Base-by-base conservation (phyloP, 2,888 invertebrate genomes). In the Pseudococcus longispinus region DNA sequence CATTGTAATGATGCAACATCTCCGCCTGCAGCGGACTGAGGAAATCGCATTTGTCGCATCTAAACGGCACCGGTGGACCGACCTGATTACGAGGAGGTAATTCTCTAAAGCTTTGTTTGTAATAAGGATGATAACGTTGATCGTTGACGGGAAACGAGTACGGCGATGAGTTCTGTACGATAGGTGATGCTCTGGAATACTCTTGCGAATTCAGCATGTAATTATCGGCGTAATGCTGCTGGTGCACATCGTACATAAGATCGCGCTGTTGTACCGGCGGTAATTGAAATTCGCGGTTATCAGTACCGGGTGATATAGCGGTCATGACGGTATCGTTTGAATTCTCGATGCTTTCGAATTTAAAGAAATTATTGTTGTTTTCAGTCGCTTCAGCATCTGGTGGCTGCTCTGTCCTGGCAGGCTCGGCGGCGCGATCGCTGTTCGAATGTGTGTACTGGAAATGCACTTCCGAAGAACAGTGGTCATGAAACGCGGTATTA, bases 121-220 rank as follows among this genome's bases (percentile, higher is more conserved):
- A 87, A 55, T 87, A 87, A 23, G 87, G 87, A 82, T 87, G 87
- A 37, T 37, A 87, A 26, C 87, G 87, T 37, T 87, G 87, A n/a
- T 80, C 77, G 32, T 80, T 77, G 37, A 42, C 44, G 65, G 37
- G 37, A 37, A 60, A 60, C 51, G 84, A 60, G 13, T 80, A 80
- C 3, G 60, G 46, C 20, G 65, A 26, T 11, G 83, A 46, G 80
- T 77, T n/a, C 32, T 74, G 44, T 6, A 74, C 77, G 77, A 65
- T 86, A 0, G 80, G 87, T 60, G 82, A 51, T 1, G 44, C 23
- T 44, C 84, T 29, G 1, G 70, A 29, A 20, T 42, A 84, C n/a
- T 83, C 83, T 26, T 82, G 70, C 23, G 70, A 42, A 60, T 51
- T 84, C 29, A 84, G 29, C 83, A 83, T 42, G 32, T 42, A 42